These are phyloP conservation scores for Paracanthobrama guichenoti DNA, from an alignment of 2,113 vertebrate species.

Conservation along the genomic window DNA sequence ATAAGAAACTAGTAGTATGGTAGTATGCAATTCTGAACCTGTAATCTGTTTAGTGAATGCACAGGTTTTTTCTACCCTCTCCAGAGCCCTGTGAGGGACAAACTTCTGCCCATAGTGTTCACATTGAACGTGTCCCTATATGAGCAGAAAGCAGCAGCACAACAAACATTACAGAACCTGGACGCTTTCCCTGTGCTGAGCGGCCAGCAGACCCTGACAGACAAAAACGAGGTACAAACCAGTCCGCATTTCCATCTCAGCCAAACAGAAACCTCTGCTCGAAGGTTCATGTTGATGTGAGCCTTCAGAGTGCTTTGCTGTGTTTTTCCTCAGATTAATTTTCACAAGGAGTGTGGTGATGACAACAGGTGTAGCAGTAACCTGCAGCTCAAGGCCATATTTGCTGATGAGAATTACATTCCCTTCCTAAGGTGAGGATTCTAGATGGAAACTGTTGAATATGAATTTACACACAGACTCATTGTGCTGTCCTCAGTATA, in stretches of 20 bases:
- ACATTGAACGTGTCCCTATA: constrained; percentile 80
- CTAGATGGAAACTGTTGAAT: not conserved
- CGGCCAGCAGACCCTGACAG: constrained; percentile 73
- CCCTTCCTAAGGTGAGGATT: constrained; percentile 73
- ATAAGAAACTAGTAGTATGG: not conserved
- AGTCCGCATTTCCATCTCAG: not conserved
- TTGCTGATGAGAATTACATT: constrained; percentile 67
- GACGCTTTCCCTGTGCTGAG: constrained; percentile 85
- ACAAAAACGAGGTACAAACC: constrained; percentile 77
- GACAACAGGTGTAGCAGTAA: constrained; percentile 93
- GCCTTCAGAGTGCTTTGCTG: not conserved
- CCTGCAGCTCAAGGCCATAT: constrained; percentile 81
- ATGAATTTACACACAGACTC: too few species aligned
- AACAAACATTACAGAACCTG: constrained; percentile 73
- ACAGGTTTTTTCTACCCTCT: not conserved
- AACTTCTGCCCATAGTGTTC: constrained; percentile 88
- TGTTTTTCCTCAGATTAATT: constrained; percentile 78
- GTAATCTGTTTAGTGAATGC: not conserved
- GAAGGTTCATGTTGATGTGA: not conserved
- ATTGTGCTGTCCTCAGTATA: too few species aligned
- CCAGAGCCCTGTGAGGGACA: constrained; percentile 82
- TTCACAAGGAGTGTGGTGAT: constrained; percentile 88
- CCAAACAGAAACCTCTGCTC: not conserved
- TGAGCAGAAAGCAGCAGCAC: constrained; percentile 64
- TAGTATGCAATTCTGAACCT: not conserved